Percentiles rank a stretch among this genome's conserved stretches.
Evolutionary conservation across 1,140 invertebrate genomes (phyloP).

Genomic region (Melanaphis sacchari): DNA sequence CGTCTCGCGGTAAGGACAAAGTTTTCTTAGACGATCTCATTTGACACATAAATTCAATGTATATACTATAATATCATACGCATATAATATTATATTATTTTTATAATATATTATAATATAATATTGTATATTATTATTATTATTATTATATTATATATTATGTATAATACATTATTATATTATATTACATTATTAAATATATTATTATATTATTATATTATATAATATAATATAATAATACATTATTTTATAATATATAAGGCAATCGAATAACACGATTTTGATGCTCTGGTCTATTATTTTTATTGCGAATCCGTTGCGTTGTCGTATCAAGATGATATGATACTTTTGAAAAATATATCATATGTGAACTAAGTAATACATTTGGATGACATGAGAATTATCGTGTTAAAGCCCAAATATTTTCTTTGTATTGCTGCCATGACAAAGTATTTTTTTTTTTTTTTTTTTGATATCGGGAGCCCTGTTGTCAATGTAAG

Average conservation of each 20-base stretch:
- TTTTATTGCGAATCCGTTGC: background rate
- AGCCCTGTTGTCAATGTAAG: background rate
- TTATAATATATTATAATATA: too few relatives aligned
- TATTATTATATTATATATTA: too few relatives aligned
- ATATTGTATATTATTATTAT: too few relatives aligned
- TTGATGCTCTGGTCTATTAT: background rate
- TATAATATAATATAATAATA: too few relatives aligned
- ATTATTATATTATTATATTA: too few relatives aligned
- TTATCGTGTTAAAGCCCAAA: background rate
- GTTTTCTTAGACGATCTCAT: background rate
- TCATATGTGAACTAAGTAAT: background rate
- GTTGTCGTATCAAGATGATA: background rate
- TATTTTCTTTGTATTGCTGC: background rate
- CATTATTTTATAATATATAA: background rate
- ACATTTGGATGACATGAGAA: background rate
- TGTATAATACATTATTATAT: too few relatives aligned
- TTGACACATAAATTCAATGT: background rate
- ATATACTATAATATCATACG: background rate
- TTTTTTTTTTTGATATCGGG: background rate
- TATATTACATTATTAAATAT: too few relatives aligned
- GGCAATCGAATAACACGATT: background rate
- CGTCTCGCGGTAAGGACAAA: background rate
- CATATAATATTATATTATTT: too few relatives aligned
- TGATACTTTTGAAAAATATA: background rate
- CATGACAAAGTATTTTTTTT: too few relatives aligned